These are phyloP conservation scores for Galleria mellonella DNA, from an alignment of 1,140 invertebrate genomes.

Conservation along the genomic window DNA sequence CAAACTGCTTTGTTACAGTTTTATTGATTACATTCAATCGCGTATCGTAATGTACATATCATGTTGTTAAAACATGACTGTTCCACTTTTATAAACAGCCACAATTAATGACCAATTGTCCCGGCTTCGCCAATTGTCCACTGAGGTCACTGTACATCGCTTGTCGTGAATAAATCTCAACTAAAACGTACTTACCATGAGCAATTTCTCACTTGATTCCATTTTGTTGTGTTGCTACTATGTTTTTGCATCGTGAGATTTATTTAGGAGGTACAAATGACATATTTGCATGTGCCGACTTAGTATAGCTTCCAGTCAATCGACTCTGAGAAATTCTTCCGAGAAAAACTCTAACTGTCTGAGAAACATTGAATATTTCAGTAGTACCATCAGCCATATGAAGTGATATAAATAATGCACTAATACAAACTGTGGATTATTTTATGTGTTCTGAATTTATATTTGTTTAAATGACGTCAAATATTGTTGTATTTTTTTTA, in stretches of 20 bases:
- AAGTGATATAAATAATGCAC: too few relatives aligned
- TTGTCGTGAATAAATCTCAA: constrained; percentile 61
- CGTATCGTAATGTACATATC: constrained; percentile 26
- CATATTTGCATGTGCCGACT: constrained; percentile 13
- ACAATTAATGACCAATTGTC: constrained; percentile 64
- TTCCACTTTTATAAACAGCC: constrained; percentile 58
- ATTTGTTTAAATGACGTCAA: too few relatives aligned
- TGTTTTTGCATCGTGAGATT: constrained; percentile 4
- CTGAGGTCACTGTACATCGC: constrained; percentile 13
- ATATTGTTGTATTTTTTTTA: too few relatives aligned
- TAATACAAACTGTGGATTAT: too few relatives aligned
- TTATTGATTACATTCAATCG: background rate
- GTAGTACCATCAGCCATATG: constrained; percentile 6
- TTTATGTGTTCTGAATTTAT: too few relatives aligned
- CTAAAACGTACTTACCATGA: constrained; percentile 32
- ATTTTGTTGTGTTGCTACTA: constrained; percentile 6
- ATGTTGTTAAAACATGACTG: constrained; percentile 50
- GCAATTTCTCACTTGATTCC: constrained; percentile 53
- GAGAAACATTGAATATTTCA: constrained; percentile 37
- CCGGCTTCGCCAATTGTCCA: constrained; percentile 24
- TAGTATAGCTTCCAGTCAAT: constrained; percentile 23
- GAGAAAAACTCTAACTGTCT: constrained; percentile 28
- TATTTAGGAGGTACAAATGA: constrained; percentile 8
- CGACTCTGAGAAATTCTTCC: constrained; percentile 38
- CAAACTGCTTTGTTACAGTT: too few relatives aligned